Conservation (phyloP, 1,140 invertebrate species). For the Colletes gigas region DNA sequence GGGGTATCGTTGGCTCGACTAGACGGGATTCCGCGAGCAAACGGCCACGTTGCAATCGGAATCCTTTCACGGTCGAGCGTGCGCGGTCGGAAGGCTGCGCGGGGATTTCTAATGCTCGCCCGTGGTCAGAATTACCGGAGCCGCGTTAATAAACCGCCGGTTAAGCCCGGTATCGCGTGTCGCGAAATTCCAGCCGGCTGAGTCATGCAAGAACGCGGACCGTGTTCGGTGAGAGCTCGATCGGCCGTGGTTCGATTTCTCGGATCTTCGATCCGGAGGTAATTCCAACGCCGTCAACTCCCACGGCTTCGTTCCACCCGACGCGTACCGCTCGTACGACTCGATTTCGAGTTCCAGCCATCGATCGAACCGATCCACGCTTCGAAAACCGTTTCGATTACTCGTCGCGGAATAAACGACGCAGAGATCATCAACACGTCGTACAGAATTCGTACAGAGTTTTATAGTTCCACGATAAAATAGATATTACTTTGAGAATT, state of each 20-base stretch:
- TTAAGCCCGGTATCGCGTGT: constrained; percentile 57
- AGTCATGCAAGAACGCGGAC: constrained; percentile 49
- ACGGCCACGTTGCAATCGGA: constrained; percentile 13
- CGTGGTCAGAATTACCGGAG: constrained; percentile 46
- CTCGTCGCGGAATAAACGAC: too few species aligned
- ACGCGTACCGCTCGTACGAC: neutral
- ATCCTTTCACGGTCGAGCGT: constrained; percentile 54
- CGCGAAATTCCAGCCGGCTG: constrained; percentile 61
- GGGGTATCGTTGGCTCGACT: neutral
- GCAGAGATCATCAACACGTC: too few species aligned
- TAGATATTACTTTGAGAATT: too few species aligned
- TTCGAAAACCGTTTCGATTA: too few species aligned
- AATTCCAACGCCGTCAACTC: constrained; percentile 5
- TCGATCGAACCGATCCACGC: neutral
- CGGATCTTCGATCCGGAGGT: neutral
- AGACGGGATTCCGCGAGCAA: constrained; percentile 2
- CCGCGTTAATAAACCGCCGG: constrained; percentile 64
- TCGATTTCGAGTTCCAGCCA: neutral
- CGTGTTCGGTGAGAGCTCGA: constrained; percentile 2
- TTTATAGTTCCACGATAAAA: too few species aligned
- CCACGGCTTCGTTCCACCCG: neutral
- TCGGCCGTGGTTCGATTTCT: neutral
- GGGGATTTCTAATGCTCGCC: constrained; percentile 57
- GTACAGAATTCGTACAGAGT: too few species aligned
- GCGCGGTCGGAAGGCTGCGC: constrained; percentile 35